Base-by-base conservation (phyloP, 2,797 vertebrate genomes). In the Malurus leucopterus region DNA sequence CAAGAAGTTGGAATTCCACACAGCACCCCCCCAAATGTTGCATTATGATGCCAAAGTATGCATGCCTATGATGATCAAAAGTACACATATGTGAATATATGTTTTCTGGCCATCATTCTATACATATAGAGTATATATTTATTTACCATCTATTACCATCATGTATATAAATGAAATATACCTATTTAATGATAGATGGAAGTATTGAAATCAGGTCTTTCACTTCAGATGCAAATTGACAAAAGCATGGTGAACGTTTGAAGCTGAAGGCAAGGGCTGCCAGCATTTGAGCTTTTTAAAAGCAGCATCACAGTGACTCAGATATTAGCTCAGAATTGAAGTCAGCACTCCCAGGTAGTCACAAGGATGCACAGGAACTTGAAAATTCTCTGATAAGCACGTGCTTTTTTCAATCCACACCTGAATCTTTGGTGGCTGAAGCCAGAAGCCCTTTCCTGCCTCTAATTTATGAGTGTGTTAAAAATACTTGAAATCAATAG, bases 311-410 rank as follows among this genome's bases (percentile, higher is more conserved):
- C 59, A 26, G 50, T 89, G 87, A 87, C 43, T 90, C 81, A 73
- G 53, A 23, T 13, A 15, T 9, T 12, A 68, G 40, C 63, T 49
- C 4, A 3, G 26, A 15, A 44, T 2, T 43, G 58, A 27, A 83
- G 65, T 43, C 15, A 34, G 38, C 24, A 20, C 49, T 59, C 43
- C 46, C 4, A 7, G 41, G 27, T 11, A 67, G 41, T 32, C 19
- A 44, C 16, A 70, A 77, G 40, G 74, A 49, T 86, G 80, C 79
- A 88, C 44, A 78, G 55, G 78, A 89, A 74, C 65, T 71, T 57
- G 72, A 61, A 80, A 83, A 65, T 12, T 38, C 72, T 54, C 54
- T 72, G 71, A 72, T 51, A 34, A 72, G 59, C 38, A 55, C 62
- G 32, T 38, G 22, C 3, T 41, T 71, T 50, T 75, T 53, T 71